A percentile compares a stretch with the other conserved stretches of the same genome.
phyloP scores from a whole-genome alignment of 2,888 invertebrate species.

The Micoletzkya japonica region DNA sequence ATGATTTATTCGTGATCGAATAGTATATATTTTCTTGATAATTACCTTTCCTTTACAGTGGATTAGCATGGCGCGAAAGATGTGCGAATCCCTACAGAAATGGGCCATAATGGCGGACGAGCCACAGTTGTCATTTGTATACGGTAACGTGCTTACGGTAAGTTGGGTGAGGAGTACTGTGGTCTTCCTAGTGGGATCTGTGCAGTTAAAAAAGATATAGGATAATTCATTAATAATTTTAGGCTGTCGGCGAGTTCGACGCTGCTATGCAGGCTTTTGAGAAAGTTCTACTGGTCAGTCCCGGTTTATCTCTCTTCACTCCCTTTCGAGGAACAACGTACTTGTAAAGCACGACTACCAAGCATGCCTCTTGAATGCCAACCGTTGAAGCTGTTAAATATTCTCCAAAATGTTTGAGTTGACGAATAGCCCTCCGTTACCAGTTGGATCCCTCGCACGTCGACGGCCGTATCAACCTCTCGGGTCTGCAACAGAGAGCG shows the following conservation, averaged over 20 bases:
- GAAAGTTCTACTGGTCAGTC: conserved; percentile 33
- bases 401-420: background rate
- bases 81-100: conserved; percentile 12
- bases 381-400: background rate
- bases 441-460: conserved; percentile 50
- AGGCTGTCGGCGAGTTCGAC: conserved; percentile 36
- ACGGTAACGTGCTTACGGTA: conserved; percentile 32
- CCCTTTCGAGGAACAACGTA: background rate
- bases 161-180: background rate
- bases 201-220: background rate
- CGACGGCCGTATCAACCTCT: conserved; percentile 58
- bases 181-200: background rate
- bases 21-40: background rate
- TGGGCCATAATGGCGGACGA: conserved; percentile 18
- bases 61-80: conserved; percentile 1
- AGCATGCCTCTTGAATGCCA: background rate
- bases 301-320: too few relatives aligned
- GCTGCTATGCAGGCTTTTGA: conserved; percentile 47
- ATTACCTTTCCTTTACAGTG: background rate
- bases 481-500: conserved; percentile 49
- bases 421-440: conserved; percentile 17
- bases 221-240: conserved; percentile 1
- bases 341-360: background rate
- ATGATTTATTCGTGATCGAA: background rate
- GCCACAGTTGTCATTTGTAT: conserved; percentile 26